These are phyloP conservation scores for Seriola quinqueradiata DNA, from an alignment of 2,113 vertebrate genomes.

Conservation along the genomic window DNA sequence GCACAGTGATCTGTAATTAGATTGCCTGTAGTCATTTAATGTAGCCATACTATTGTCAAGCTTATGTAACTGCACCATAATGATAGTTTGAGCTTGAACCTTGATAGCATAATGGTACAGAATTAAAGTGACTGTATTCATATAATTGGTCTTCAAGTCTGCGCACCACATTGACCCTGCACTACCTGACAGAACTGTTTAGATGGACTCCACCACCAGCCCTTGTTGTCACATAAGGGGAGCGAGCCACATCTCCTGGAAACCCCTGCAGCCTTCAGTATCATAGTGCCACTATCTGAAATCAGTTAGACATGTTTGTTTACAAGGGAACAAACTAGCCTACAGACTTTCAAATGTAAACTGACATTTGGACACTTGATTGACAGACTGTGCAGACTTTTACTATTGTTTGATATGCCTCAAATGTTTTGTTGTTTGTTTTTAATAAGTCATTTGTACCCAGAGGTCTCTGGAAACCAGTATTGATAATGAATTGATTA, in stretches of 20 bases:
- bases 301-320: conserved; percentile 28
- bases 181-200: neutral
- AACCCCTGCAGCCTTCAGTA: conserved; percentile 2
- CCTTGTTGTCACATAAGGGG: neutral
- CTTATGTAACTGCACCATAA: conserved; percentile 21
- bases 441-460: neutral
- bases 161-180: neutral
- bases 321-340: conserved; percentile 17
- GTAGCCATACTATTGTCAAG: conserved; percentile 27
- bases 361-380: conserved; percentile 42
- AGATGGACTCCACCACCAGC: conserved; percentile 8
- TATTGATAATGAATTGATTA: neutral
- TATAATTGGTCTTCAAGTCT: neutral
- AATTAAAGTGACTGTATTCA: conserved; percentile 7
- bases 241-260: neutral
- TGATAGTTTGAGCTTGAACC: conserved; percentile 8
- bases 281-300: conserved; percentile 12
- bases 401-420: conserved; percentile 23
- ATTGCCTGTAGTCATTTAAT: conserved; percentile 54
- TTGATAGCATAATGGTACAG: neutral
- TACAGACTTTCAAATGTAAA: conserved; percentile 28
- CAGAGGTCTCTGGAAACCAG: neutral
- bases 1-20: conserved; percentile 63
- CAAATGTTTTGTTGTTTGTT: conserved; percentile 13
- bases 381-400: conserved; percentile 17